Evolutionary conservation across 2,797 vertebrate species (phyloP).

Genomic region (Agapornis canus): DNA sequence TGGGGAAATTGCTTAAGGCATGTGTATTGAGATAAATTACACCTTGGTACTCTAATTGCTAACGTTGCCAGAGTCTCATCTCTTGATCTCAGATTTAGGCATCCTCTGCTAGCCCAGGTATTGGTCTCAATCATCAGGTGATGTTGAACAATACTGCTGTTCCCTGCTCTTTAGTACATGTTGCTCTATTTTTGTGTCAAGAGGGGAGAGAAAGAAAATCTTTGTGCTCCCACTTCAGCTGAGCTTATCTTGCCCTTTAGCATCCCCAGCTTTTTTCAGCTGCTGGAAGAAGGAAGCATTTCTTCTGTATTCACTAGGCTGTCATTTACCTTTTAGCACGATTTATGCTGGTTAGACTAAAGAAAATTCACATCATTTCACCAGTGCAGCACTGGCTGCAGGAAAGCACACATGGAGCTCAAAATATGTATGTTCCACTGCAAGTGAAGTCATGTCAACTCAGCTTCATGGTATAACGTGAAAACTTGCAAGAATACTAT

Average conservation of each 20-base stretch:
- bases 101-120: neutral
- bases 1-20: neutral
- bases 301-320: neutral
- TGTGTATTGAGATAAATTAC: neutral
- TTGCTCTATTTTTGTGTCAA: neutral
- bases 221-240: neutral
- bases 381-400: neutral
- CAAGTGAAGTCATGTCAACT: neutral
- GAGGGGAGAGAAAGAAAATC: neutral
- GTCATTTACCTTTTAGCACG: neutral
- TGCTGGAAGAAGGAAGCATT: neutral
- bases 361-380: neutral
- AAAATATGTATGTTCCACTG: neutral
- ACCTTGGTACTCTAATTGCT: neutral
- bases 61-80: neutral
- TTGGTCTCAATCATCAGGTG: neutral
- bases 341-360: neutral
- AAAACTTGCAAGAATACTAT: neutral
- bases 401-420: rapidly evolving
- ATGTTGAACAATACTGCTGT: neutral
- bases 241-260: neutral
- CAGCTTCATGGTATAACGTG: neutral
- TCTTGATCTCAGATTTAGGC: neutral
- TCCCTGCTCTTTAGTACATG: neutral
- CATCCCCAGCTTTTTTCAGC: neutral